Percentiles rank a stretch among this genome's conserved stretches.
These are phyloP conservation scores for Brachirus orientalis DNA, from an alignment of 2,113 vertebrate genomes.

Conservation along the genomic window DNA sequence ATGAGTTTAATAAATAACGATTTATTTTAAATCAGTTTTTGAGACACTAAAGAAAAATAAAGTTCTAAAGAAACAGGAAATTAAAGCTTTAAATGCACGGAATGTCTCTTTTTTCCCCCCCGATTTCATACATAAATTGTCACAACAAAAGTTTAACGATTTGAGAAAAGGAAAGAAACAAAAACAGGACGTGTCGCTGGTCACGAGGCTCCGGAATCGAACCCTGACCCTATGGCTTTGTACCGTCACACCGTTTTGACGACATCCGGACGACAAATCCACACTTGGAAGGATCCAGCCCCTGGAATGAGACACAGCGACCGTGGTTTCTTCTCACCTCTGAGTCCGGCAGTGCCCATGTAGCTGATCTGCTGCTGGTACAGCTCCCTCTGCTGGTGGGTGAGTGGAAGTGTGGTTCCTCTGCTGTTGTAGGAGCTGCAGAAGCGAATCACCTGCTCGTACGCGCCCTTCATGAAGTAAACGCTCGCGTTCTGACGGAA, in stretches of 20 bases:
- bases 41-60: not conserved
- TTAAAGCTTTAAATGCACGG: too few species aligned
- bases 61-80: not conserved
- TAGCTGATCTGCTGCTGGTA: slow-evolving; percentile 94
- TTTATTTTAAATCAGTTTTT: not conserved
- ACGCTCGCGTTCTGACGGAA: slow-evolving; percentile 86
- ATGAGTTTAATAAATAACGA: too few species aligned
- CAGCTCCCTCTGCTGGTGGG: slow-evolving; percentile 89
- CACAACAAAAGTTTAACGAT: too few species aligned
- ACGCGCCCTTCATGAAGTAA: slow-evolving; percentile 96
- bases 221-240: not conserved
- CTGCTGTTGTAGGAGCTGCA: slow-evolving; percentile 90
- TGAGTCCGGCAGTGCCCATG: slow-evolving; percentile 92
- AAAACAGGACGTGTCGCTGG: too few species aligned
- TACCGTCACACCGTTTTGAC: not conserved
- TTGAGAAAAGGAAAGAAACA: too few species aligned
- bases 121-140: too few species aligned
- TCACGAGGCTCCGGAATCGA: too few species aligned
- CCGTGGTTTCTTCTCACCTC: slow-evolving; percentile 81
- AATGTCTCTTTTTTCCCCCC: too few species aligned
- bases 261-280: too few species aligned
- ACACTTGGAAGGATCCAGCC: too few species aligned
- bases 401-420: slow-evolving; percentile 83
- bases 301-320: too few species aligned
- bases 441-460: slow-evolving; percentile 92